phyloP scores from a whole-genome alignment of 1,140 invertebrate species.

The Drosophila setifemur region DNA sequence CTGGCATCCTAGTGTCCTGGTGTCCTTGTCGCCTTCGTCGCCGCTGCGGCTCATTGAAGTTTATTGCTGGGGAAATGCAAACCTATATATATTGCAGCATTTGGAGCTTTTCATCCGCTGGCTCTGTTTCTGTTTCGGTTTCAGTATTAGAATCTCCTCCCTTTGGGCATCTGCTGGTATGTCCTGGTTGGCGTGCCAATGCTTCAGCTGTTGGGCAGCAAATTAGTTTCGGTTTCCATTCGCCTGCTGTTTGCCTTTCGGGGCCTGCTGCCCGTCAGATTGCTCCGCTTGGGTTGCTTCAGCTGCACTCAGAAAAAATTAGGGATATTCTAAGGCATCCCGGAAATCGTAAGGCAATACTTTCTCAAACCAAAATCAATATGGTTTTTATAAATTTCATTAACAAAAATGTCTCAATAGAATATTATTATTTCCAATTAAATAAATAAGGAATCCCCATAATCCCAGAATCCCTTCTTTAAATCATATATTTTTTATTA shows the following conservation, averaged over 20 bases:
- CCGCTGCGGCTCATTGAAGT: conserved; percentile 63
- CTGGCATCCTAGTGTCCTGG: conserved; percentile 9
- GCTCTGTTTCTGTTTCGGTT: conserved; percentile 2
- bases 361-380: too few relatives aligned
- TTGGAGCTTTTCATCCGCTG: conserved; percentile 42
- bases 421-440: too few relatives aligned
- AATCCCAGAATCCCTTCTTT: too few relatives aligned
- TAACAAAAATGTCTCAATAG: not conserved
- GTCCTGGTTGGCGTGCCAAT: not conserved
- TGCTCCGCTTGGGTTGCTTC: conserved; percentile 5
- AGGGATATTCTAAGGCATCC: not conserved
- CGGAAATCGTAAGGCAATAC: too few relatives aligned
- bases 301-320: not conserved
- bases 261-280: conserved; percentile 24
- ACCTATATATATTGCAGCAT: conserved; percentile 70
- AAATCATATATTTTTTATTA: too few relatives aligned
- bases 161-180: not conserved
- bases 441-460: too few relatives aligned
- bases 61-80: conserved; percentile 75
- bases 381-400: not conserved
- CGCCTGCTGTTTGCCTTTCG: conserved; percentile 48
- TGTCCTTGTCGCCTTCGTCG: conserved; percentile 25
- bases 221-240: conserved; percentile 71
- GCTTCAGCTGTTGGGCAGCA: conserved; percentile 38
- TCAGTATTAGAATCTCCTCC: not conserved